Percentiles rank a stretch among this genome's conserved stretches.
These are phyloP conservation scores for Coregonus sp. DNA, from an alignment of 2,797 vertebrate species.

Conservation along the genomic window DNA sequence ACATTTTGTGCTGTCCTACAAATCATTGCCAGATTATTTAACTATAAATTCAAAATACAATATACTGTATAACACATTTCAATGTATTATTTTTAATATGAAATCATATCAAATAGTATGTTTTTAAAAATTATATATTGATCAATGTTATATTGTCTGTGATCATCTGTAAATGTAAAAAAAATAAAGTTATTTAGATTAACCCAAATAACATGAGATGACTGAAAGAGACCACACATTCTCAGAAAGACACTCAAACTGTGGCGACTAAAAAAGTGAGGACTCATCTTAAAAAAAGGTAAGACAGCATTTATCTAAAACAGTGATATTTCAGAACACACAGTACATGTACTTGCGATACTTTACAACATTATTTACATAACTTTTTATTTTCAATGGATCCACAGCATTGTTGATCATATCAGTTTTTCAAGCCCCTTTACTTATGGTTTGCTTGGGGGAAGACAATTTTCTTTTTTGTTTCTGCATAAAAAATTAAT, in stretches of 20 bases:
- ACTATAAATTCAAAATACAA: too few species aligned
- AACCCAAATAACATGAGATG: background rate
- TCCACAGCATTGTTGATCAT: constrained; percentile 33
- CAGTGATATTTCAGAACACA: constrained; percentile 53
- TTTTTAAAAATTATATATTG: background rate
- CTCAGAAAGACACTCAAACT: constrained; percentile 13
- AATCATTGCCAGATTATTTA: too few species aligned
- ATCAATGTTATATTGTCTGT: background rate
- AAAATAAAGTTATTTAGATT: background rate
- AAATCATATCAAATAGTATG: too few species aligned
- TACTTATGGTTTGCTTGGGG: background rate
- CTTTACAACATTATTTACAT: constrained; percentile 80
- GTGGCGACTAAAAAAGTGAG: constrained; percentile 41
- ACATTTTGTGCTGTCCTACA: too few species aligned
- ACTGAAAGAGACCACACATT: background rate
- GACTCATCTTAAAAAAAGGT: constrained; percentile 51
- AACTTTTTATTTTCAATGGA: constrained; percentile 45
- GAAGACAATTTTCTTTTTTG: background rate
- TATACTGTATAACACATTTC: background rate
- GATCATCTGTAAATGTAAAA: background rate
- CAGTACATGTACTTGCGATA: constrained; percentile 60
- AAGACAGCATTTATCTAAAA: constrained; percentile 64
- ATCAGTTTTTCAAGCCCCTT: constrained; percentile 22
- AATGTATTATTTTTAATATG: background rate
- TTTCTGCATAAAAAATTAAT: background rate